Conservation (phyloP, 2,888 invertebrate species). For the Eristalis intricaria region DNA sequence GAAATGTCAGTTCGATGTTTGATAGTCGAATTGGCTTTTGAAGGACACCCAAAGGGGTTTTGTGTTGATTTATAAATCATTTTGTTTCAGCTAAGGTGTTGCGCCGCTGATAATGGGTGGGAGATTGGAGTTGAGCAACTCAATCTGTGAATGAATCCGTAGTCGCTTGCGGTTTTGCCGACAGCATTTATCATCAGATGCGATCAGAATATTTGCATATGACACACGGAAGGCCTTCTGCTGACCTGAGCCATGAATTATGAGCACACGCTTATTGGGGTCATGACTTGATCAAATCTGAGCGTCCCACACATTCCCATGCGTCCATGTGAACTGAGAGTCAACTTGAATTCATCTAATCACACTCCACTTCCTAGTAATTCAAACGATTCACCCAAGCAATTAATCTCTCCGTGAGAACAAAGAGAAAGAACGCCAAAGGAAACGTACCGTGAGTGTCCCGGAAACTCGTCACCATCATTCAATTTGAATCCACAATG, state of each 20-base stretch:
- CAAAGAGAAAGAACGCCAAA: background rate
- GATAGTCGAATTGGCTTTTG: constrained; percentile 53
- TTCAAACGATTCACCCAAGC: background rate
- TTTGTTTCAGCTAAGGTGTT: constrained; percentile 1
- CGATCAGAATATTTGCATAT: background rate
- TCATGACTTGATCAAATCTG: too few species aligned
- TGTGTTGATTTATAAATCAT: constrained; percentile 16
- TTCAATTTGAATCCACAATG: constrained; percentile 6
- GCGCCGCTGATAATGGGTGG: background rate
- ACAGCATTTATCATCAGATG: background rate
- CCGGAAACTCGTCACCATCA: constrained; percentile 48
- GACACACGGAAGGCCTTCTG: background rate
- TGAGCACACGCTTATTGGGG: background rate
- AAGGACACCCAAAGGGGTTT: constrained; percentile 49
- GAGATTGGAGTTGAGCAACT: background rate
- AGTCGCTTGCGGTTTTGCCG: background rate
- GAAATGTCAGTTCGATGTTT: constrained; percentile 63
- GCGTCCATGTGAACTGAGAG: too few species aligned
- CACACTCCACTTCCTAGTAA: background rate
- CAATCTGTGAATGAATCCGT: background rate
- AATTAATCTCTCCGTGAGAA: background rate
- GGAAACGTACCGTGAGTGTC: constrained; percentile 5
- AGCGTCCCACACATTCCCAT: too few species aligned
- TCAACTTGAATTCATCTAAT: background rate
- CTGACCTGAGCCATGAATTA: background rate